phyloP scores from a whole-genome alignment of 2,888 invertebrate species.

The Drosophila silvestris region DNA sequence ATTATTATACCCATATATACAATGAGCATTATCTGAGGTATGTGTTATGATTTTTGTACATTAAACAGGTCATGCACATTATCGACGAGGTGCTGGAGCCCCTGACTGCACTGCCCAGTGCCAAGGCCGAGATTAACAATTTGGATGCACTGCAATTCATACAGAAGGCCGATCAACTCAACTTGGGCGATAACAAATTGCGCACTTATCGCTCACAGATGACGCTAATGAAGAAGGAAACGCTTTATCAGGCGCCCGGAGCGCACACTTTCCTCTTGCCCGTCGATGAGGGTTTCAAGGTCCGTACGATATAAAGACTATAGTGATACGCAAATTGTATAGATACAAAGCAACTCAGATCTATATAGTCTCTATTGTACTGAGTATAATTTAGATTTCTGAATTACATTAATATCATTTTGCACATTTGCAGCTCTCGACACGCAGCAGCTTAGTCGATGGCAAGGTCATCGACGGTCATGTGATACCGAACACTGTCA shows the following conservation, averaged over 20 bases:
- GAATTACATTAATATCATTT: neutral
- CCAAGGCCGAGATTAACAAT: constrained; percentile 89
- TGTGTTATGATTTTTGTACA: neutral
- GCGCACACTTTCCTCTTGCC: constrained; percentile 96
- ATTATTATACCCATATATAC: neutral
- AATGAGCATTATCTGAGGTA: neutral
- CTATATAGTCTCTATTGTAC: neutral
- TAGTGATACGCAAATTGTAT: neutral
- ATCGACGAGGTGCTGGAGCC: constrained; percentile 95
- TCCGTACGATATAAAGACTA: constrained; percentile 83
- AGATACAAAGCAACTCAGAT: neutral
- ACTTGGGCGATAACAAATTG: constrained; percentile 88
- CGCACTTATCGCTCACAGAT: constrained; percentile 91
- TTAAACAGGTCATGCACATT: constrained; percentile 91
- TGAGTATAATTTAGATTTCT: neutral
- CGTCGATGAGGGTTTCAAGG: constrained; percentile 95
- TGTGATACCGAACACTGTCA: constrained; percentile 93
- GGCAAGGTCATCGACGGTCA: constrained; percentile 95
- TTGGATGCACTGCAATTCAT: constrained; percentile 93
- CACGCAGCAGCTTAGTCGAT: constrained; percentile 91
- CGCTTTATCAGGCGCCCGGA: constrained; percentile 91
- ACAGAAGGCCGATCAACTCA: constrained; percentile 91
- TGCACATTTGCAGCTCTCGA: constrained; percentile 87
- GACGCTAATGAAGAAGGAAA: constrained; percentile 89
- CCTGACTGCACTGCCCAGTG: constrained; percentile 88